These are phyloP conservation scores for Malurus alboscapulatus DNA, from an alignment of 2,113 vertebrate genomes.

Conservation along the genomic window DNA sequence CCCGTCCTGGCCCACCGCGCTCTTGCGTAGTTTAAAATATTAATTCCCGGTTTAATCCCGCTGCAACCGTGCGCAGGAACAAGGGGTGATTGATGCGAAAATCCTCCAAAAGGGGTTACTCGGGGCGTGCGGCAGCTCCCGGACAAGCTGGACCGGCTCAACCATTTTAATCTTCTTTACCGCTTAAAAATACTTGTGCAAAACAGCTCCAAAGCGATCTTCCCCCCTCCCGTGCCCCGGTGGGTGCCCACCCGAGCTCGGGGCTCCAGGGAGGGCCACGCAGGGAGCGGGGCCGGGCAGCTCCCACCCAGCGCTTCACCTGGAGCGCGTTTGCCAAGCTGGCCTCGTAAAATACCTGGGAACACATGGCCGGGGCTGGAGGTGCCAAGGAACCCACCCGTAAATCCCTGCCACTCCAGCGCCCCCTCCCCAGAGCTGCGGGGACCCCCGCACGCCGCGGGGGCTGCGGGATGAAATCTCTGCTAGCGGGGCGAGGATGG, in stretches of 20 bases:
- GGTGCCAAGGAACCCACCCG: neutral
- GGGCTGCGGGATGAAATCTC: neutral
- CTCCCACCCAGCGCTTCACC: neutral
- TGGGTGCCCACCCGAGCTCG: neutral
- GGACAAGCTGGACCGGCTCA: neutral
- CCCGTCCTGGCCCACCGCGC: neutral
- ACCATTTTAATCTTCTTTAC: constrained; percentile 27
- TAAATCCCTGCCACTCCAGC: neutral
- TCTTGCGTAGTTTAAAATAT: neutral
- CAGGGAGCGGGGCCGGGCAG: neutral
- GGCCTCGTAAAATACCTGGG: neutral
- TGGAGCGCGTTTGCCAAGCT: neutral
- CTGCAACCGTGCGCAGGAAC: neutral
- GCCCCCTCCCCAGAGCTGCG: neutral
- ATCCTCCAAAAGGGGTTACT: neutral
- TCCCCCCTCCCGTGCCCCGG: neutral
- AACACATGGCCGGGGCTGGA: accelerated
- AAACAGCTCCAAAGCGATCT: neutral
- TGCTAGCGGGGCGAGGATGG: neutral
- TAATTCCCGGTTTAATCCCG: constrained; percentile 16
- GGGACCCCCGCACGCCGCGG: neutral
- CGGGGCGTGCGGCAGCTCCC: neutral
- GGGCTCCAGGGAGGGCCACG: neutral
- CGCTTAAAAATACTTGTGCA: neutral
- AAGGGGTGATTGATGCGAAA: constrained; percentile 15